phyloP scores from a whole-genome alignment of 2,113 vertebrate species.

The Tyrannus savana region DNA sequence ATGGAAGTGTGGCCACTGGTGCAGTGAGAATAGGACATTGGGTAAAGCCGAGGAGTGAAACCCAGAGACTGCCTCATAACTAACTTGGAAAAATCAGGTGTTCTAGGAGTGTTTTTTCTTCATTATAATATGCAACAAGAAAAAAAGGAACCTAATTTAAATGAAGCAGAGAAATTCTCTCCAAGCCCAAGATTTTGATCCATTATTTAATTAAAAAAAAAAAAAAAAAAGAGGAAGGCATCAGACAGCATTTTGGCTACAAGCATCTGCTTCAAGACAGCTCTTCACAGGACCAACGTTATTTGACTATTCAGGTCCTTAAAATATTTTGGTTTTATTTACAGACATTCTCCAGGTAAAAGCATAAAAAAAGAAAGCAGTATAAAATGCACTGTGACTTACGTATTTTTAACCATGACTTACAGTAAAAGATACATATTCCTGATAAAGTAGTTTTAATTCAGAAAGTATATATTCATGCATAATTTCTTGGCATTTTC shows the following conservation, averaged over 20 bases:
- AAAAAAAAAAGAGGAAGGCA: accelerated
- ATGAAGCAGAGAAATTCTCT: neutral
- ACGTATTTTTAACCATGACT: neutral
- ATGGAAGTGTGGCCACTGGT: accelerated
- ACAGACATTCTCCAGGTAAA: neutral
- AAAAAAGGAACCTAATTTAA: neutral
- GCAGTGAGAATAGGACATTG: neutral
- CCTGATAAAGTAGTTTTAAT: neutral
- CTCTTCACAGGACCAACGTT: neutral
- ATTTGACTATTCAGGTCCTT: neutral
- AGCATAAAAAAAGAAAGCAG: neutral
- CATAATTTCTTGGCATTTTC: neutral
- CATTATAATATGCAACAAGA: neutral
- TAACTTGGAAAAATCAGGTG: neutral
- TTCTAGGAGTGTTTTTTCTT: neutral
- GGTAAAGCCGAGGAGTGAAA: neutral
- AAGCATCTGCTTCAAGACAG: neutral
- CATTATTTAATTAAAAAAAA: neutral
- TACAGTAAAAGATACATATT: neutral
- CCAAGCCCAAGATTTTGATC: neutral
- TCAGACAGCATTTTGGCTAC: neutral
- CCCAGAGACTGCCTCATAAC: neutral
- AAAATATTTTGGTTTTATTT: neutral
- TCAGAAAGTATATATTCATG: accelerated
- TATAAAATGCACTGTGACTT: neutral